Evolutionary conservation across 2,797 vertebrate species (phyloP).

Genomic region (Manis javanica): DNA sequence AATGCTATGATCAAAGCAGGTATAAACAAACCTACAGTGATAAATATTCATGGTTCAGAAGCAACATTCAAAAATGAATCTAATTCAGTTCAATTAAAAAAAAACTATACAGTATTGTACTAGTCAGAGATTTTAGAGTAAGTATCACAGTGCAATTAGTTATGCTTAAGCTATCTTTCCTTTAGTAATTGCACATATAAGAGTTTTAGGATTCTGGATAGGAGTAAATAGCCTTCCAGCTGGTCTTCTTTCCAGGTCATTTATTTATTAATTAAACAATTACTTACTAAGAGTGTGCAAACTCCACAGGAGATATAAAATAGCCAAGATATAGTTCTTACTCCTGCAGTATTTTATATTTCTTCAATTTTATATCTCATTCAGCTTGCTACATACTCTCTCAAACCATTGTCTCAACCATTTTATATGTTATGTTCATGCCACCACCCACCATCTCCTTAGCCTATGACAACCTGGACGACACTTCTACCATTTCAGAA

Average conservation of each 20-base stretch:
- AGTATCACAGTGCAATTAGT: not conserved
- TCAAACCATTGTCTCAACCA: not conserved
- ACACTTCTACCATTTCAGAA: not conserved
- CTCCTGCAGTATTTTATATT: not conserved
- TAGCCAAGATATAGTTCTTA: not conserved
- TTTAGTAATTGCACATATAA: not conserved
- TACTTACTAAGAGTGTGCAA: not conserved
- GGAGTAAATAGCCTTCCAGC: not conserved
- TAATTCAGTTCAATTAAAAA: not conserved
- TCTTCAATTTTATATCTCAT: not conserved
- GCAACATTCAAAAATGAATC: slow-evolving; percentile 50
- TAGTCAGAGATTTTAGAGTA: not conserved
- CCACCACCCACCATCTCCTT: not conserved
- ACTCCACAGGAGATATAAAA: not conserved
- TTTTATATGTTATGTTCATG: not conserved
- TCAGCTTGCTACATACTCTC: not conserved
- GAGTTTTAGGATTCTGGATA: not conserved
- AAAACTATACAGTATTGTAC: not conserved
- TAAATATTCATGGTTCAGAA: slow-evolving; percentile 42
- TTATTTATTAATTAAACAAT: slow-evolving; percentile 42
- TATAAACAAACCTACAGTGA: not conserved
- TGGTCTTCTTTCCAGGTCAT: not conserved
- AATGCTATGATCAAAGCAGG: not conserved
- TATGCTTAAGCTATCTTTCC: not conserved
- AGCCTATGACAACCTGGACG: not conserved